Evolutionary conservation across 2,113 vertebrate genomes (phyloP).

Genomic region (Coptodon rendalli): DNA sequence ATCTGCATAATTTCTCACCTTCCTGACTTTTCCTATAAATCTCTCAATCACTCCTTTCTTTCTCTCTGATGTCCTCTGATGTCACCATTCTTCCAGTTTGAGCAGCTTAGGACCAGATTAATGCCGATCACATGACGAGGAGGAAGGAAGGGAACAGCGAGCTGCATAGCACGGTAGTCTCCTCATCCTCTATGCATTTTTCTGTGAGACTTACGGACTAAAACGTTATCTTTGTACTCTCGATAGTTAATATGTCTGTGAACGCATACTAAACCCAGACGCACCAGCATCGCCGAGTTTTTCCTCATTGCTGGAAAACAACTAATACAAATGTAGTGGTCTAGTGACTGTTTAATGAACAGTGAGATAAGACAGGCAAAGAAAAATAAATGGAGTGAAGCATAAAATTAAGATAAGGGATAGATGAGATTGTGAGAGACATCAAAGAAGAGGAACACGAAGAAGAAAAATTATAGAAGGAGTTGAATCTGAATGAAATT

Average conservation of each 20-base stretch:
- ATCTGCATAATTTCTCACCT: not conserved
- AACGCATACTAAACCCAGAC: not conserved
- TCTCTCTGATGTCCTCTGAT: not conserved
- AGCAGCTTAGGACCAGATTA: constrained; percentile 2
- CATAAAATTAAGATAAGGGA: not conserved
- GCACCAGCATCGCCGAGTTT: not conserved
- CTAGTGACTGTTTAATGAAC: not conserved
- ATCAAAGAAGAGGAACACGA: not conserved
- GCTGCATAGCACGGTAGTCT: not conserved
- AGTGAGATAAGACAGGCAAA: not conserved
- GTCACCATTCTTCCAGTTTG: not conserved
- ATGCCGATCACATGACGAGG: not conserved
- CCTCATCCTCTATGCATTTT: not conserved
- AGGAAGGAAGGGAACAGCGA: not conserved
- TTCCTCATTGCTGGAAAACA: not conserved
- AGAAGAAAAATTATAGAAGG: not conserved
- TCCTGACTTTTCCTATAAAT: not conserved
- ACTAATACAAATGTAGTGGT: not conserved
- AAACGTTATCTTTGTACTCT: not conserved
- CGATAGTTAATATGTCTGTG: not conserved
- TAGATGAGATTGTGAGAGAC: not conserved
- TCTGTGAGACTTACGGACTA: not conserved
- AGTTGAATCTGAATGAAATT: not conserved
- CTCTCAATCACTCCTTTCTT: not conserved
- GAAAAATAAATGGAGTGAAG: not conserved